Conservation (phyloP, 2,113 vertebrate species). For the Carassius auratus region DNA sequence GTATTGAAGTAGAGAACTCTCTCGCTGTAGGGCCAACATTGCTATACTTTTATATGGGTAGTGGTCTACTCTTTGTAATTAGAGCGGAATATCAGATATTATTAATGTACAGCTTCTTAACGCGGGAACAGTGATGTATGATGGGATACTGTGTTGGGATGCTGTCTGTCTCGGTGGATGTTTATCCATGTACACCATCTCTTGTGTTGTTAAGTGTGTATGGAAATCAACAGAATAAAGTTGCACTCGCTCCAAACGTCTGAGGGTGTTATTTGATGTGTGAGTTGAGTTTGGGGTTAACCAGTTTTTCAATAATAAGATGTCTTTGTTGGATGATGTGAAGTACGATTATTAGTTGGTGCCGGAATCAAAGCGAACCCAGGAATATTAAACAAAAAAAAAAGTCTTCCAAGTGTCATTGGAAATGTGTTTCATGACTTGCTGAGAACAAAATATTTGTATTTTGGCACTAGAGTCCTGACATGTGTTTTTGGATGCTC, state of each 20-base stretch:
- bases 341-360: background rate
- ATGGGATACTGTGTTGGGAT: slow-evolving; percentile 20
- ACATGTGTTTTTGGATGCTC: background rate
- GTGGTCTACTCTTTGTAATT: slow-evolving; percentile 50
- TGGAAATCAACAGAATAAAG: slow-evolving; percentile 47
- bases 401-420: slow-evolving; percentile 24
- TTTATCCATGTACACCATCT: slow-evolving; percentile 40
- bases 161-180: slow-evolving; percentile 19
- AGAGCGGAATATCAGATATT: slow-evolving; percentile 27
- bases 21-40: slow-evolving; percentile 42
- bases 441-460: slow-evolving; percentile 44
- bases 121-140: background rate
- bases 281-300: background rate
- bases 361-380: slow-evolving; percentile 27
- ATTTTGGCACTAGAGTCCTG: slow-evolving; percentile 21
- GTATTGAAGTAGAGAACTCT: slow-evolving; percentile 56
- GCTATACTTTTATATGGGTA: slow-evolving; percentile 49
- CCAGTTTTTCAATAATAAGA: slow-evolving; percentile 30
- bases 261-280: slow-evolving; percentile 17
- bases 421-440: slow-evolving; percentile 31
- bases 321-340: slow-evolving; percentile 38
- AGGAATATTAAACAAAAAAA: slow-evolving; percentile 10
- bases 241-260: slow-evolving; percentile 44
- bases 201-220: slow-evolving; percentile 50
- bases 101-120: background rate